Conservation (phyloP, 2,113 vertebrate species). For the Pseudorasbora parva region DNA sequence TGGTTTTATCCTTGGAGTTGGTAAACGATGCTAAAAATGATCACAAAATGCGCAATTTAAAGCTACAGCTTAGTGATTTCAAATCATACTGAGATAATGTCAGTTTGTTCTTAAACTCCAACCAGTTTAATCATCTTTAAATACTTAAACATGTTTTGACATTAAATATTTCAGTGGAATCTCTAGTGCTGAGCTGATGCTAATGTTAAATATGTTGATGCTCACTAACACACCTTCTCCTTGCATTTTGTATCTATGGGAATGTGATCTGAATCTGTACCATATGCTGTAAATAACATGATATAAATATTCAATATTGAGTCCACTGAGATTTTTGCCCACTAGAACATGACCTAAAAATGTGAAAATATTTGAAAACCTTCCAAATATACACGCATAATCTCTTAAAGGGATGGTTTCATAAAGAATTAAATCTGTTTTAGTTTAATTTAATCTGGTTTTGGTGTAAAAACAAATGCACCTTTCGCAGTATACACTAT, state of each 20-base stretch:
- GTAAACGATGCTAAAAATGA: neutral
- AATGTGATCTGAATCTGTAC: neutral
- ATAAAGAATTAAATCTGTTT: neutral
- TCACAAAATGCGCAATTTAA: neutral
- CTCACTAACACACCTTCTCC: neutral
- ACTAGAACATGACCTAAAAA: neutral
- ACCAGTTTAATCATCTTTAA: neutral
- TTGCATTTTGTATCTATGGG: neutral
- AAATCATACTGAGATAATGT: neutral
- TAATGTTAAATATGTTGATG: neutral
- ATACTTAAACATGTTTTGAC: neutral
- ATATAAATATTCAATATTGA: neutral
- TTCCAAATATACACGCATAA: neutral
- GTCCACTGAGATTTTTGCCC: neutral
- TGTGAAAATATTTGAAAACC: neutral
- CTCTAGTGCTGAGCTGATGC: neutral
- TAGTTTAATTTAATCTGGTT: neutral
- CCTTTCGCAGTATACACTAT: no score
- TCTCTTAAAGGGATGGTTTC: neutral
- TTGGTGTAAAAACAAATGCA: no score
- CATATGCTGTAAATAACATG: neutral
- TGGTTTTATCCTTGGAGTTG: neutral
- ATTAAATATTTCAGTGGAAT: neutral
- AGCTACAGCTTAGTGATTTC: neutral
- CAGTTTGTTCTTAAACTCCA: neutral